Base-by-base conservation (phyloP, 2,113 vertebrate genomes). In the Syrrhaptes paradoxus region DNA sequence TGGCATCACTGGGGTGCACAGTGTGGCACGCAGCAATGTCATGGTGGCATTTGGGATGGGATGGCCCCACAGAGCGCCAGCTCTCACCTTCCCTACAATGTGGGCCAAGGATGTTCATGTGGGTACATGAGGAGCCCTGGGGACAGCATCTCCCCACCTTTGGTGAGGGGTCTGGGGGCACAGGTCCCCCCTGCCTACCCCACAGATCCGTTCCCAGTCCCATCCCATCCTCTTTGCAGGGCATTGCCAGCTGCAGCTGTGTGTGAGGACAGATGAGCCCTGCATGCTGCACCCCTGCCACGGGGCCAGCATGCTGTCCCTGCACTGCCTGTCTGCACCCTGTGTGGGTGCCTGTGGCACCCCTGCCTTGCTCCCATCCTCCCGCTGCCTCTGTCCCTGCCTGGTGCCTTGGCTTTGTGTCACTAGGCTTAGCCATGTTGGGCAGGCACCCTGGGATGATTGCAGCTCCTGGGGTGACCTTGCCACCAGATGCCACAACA, bases 11-110 rank as follows among this genome's bases (percentile, higher is more conserved):
- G 48, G 91, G 86, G 61, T 24, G 48, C 0, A 1, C 15, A 45
- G 46, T 52, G 31, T 57, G 51, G n/a, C 46, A 61, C 89, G 29
- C 17, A 7, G 82, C 59, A 18, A 7, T 59, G 68, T 67, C 68
- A 73, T 0, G 0, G 54, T 68, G 78, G 57, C 16, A 4, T 2
- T 32, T 0, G 0, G 70, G 52, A 54, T 2, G 15, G 70, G 21
- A 28, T 11, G 28, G 62, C 61, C 1, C 0, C 28, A 22, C 25
- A 55, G 46, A 12, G 8, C 16, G 8, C 7, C 12, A 18, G 31
- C 36, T 74, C 36, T 13, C 41, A 41, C 63, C 15, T 3, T 26
- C 22, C 25, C 12, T 8, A 1, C 26, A 22, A 9, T 75, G 16
- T 15, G 17, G 20, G 57, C 11, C 58, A 34, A 11, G 8, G 9